Base-by-base conservation (phyloP, 2,888 invertebrate species). In the Harpalus rufipes region DNA sequence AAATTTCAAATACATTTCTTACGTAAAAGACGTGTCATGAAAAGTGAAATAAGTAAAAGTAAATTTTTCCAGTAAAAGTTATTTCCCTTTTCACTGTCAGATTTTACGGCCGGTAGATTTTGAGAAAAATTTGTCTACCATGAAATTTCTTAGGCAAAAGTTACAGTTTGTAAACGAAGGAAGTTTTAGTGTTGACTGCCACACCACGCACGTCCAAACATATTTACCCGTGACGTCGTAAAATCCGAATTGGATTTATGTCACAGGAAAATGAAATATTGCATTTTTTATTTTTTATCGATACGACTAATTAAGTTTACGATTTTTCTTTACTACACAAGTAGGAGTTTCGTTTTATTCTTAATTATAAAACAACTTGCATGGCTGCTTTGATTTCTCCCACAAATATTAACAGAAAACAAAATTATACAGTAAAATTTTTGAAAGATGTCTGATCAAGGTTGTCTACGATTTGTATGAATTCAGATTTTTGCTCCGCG, bases 181-280 rank as follows among this genome's bases (percentile, higher is more conserved):
- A 21, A 63, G 21, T 51, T 51, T 59, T 68, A 39, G 39, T 68
- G 68, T 68, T 68, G 68, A 68, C 68, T 32, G n/a, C 39, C 14
- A 14, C 68, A 68, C 68, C 68, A 68, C 68, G 68, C 1, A 68
- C 80, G 80, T 41, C 81, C 7, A 81, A 81, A 81, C 81, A 81
- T 81, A 18, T 81, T 65, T 65, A 81, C 51, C 65, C 61, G 65
- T 81, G 18, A 81, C 63, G 25, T 56, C 81, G 51, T 81, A 81
- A 81, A 81, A 68, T 25, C 12, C 6, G 14, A 14, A 68, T 68
- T 63, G 63, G 25, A 63, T 59, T 59, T 63, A 63, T 63, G 63
- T 63, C 18, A 21, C 4, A 21, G 12, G 25, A 63, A 18, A 25
- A 68, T 68, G 68, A 68, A 68, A 68, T 68, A 68, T 68, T 39